Evolutionary conservation across 2,888 invertebrate species (phyloP).

Genomic region (Ecliptopera silaceata): DNA sequence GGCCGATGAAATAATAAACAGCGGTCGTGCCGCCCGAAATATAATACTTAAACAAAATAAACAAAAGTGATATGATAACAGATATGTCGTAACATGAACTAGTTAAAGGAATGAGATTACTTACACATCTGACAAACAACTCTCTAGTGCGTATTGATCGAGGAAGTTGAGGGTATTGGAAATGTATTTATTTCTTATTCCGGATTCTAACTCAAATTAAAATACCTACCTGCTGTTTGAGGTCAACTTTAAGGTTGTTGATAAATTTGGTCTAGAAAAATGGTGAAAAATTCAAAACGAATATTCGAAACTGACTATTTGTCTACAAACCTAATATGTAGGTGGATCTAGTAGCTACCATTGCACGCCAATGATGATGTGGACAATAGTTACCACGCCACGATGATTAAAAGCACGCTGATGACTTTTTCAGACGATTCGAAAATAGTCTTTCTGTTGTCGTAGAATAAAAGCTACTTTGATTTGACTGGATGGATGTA

Average conservation of each 20-base stretch:
- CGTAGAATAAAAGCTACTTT: background rate
- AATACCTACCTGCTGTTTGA: too few relatives aligned
- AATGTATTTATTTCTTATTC: too few relatives aligned
- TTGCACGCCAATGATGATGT: background rate
- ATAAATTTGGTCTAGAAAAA: too few relatives aligned
- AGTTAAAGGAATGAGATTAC: constrained; percentile 28
- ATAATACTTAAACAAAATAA: constrained; percentile 25
- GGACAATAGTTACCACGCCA: background rate
- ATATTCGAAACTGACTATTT: too few relatives aligned
- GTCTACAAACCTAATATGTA: too few relatives aligned
- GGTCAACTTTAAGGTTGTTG: too few relatives aligned
- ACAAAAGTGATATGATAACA: constrained; percentile 36
- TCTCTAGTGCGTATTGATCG: constrained; percentile 5
- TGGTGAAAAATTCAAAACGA: too few relatives aligned
- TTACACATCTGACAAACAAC: constrained; percentile 26
- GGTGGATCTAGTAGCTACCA: background rate
- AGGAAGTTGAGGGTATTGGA: background rate
- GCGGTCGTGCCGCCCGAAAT: constrained; percentile 25
- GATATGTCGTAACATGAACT: constrained; percentile 37
- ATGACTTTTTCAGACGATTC: background rate
- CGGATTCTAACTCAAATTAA: too few relatives aligned
- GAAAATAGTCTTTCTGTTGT: background rate
- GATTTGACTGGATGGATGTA: background rate
- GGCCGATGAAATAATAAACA: constrained; percentile 35
- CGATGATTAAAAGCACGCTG: constrained; percentile 2